Evolutionary conservation across 2,797 vertebrate genomes (phyloP), one percentile per base, ranked within the genome.

Genomic region (Sebastes aleutianus): DNA sequence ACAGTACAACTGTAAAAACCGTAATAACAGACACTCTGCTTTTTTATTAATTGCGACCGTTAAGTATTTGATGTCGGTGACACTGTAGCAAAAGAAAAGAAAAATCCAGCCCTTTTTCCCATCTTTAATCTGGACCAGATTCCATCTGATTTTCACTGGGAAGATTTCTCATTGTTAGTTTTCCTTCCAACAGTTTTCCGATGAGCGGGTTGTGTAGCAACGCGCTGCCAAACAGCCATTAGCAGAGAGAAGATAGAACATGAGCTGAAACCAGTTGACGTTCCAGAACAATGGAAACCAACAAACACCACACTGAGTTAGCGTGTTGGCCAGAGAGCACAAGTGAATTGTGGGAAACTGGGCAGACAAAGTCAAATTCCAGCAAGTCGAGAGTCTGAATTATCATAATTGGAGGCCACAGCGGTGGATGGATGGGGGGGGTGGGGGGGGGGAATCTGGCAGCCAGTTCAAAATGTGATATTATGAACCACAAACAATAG

Each of bases 381-480:
- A 77, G 20, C 66, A 31, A 92, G 89, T 82, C 59, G 86, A 83
- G 87, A 74, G 77, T 70, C 78, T 78, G 82, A 84, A 94, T 93
- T 84, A 93, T 94, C 79, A 93, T 91, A 94, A 94, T 87, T 89
- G 86, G 85, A 89, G 88, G 93, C 87, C 86, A 73, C 70, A 63
- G 77, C 26, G 67, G 89, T 54, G n/a, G 24, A 78, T 26, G 5
- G 31, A 8, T 76, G 83, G 53, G 79, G 24, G n/a, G 76, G n/a
- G n/a, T n/a, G n/a, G 6, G 57, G 13, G 22, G 22, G 78, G 83
- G 57, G 81, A 29, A 22, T 74, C 24, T 80, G 84, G 91, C 89
- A 93, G 84, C 66, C 85, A 54, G 70, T 87, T 88, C 84, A 83
- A 86, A 77, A 91, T 73, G 80, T 89, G 88, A 93, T 93, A 87